Base-by-base conservation (phyloP, 2,113 vertebrate species). In the Suricata suricatta region DNA sequence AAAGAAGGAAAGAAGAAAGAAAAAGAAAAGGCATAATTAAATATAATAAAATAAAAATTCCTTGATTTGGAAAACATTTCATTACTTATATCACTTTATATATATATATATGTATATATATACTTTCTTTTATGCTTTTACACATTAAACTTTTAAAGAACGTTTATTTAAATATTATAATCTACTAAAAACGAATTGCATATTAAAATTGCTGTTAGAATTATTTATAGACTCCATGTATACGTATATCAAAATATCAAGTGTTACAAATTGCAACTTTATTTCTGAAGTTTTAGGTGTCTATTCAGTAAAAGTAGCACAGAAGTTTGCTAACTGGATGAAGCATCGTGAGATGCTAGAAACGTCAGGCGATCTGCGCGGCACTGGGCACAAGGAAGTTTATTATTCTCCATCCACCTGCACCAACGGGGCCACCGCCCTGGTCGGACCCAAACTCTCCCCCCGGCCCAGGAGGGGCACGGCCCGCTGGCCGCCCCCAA, bases 1-100 rank as follows among this genome's bases (percentile, higher is more conserved):
- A 82, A 98, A 99, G 97, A 95, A 90, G 97, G 94, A 90, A 41
- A 35, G 5, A 97, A 98, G 6, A 95, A 71, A 92, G 41, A 64
- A 74, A 64, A 68, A 97, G 0, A 0, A 97, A 74, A 91, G 80
- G 3, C 89, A 74, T 0, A 31, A 88, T 96, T 97, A 50, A 98
- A 76, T 90, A 72, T 11, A 89, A 94, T 17, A n/a, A 27, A 85
- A 29, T 11, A 35, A 77, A 71, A 87, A 29, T 11, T 33, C 27
- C 60, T 47, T n/a, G 16, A 6, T 60, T 54, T 9, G 7, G 27
- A 74, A 95, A 68, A 8, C 27, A 33, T 12, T 13, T 17, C 17
- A 23, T 60, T 35, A 83, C 38, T 9, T 17, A 6, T 8, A 27
- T 7, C 14, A 19, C 11, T 71, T 29, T 4, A 25, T 16, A 8